A percentile compares a stretch with the other conserved stretches of the same genome.
Evolutionary conservation across 2,113 vertebrate species (phyloP).

Genomic region (Dolichotis patagonum): DNA sequence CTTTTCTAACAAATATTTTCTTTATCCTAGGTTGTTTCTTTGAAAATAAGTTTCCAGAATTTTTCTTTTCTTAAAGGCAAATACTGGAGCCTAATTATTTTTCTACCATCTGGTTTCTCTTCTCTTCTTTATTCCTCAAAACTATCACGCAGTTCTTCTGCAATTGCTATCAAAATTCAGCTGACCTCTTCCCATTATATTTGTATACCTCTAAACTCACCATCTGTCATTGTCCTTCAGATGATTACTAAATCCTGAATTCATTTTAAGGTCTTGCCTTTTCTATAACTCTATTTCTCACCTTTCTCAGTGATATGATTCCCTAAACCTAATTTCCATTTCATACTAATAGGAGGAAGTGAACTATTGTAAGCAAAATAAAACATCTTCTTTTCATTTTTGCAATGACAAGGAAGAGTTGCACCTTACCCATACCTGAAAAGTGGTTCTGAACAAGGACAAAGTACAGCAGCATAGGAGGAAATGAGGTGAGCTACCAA

Average conservation of each 20-base stretch:
- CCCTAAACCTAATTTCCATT: constrained; percentile 61
- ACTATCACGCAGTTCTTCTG: constrained; percentile 69
- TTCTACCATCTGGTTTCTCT: constrained; percentile 74
- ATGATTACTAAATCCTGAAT: constrained; percentile 71
- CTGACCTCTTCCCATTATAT: constrained; percentile 71
- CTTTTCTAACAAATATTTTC: constrained; percentile 53
- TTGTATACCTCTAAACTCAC: constrained; percentile 67
- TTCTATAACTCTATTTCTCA: constrained; percentile 69
- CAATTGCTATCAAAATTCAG: constrained; percentile 60
- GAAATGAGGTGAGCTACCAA: background rate
- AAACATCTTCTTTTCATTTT: constrained; percentile 58
- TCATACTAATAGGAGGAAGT: constrained; percentile 61
- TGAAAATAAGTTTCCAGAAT: constrained; percentile 61
- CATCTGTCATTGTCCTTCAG: constrained; percentile 77
- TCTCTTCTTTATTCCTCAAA: constrained; percentile 75
- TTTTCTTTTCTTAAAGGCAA: constrained; percentile 77
- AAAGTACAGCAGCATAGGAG: background rate
- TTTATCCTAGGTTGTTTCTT: constrained; percentile 59
- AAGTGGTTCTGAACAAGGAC: constrained; percentile 25
- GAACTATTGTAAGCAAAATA: constrained; percentile 68
- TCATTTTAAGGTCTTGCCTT: constrained; percentile 71
- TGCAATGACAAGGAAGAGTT: background rate
- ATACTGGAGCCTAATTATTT: constrained; percentile 72
- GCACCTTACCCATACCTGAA: background rate
- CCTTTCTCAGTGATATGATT: constrained; percentile 59